Evolutionary conservation across 2,797 vertebrate species (phyloP), one percentile per base, ranked within the genome.

Genomic region (Anniella stebbinsi): DNA sequence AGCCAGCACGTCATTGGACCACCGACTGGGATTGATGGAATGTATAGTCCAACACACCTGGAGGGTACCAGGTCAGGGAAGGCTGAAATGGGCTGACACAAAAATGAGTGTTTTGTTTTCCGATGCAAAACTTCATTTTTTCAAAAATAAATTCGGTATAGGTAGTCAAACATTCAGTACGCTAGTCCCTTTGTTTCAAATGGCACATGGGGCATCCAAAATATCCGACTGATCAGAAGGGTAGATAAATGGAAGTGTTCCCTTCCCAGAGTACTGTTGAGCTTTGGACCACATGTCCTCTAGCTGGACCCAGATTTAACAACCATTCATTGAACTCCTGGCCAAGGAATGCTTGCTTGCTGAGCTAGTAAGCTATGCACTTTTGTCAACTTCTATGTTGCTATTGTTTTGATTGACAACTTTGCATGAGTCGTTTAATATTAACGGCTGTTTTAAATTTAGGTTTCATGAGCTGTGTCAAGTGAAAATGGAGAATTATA

Each of bases 381-480:
- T 54, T 60, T 33, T 84, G 66, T 92, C 30, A 92, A 77, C 4
- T 11, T 78, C 41, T 84, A 87, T 87, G 86, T 76, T 38, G 84
- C 23, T 90, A 3, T 91, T 89, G 85, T 84, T 91, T 93, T 90
- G 87, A 88, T 23, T 87, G 69, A 51, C 48, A 89, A 8, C 57
- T 73, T 88, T 85, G 30, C 60, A 86, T 80, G 36, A 87, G 41
- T 91, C 66, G 80, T 87, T 89, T 88, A 94, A 28, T 89, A 83
- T 90, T 91, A 87, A 87, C 36, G 87, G 83, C 80, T 89, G 41
- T 51, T 91, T 82, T 87, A 83, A 23, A 88, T 75, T 89, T 87
- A 87, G 73, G 88, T 45, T 91, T 92, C 80, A 91, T 10, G 83
- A 18, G 2, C 21, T 83, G 78, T 86, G 41, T 17, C 67, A 87